A percentile compares a stretch with the other conserved stretches of the same genome.
Conservation (phyloP, 2,113 vertebrate species). For the Corvus moneduloides region DNA sequence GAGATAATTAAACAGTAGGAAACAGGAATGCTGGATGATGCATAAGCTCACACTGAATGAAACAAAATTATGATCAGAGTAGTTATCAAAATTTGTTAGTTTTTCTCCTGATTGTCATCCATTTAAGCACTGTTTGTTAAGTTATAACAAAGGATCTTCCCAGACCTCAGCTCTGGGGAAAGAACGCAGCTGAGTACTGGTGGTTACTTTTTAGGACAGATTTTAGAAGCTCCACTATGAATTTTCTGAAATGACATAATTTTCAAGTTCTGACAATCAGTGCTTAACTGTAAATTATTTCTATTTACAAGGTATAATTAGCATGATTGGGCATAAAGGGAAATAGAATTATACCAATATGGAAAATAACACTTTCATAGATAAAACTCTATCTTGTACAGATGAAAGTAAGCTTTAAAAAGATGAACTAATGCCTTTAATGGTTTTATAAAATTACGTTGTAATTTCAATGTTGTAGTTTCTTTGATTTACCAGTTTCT, state of each 20-base stretch:
- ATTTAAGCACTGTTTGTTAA: neutral
- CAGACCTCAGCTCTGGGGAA: neutral
- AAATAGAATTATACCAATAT: neutral
- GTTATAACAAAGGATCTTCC: neutral
- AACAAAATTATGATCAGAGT: neutral
- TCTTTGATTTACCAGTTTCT: neutral
- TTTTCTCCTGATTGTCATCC: neutral
- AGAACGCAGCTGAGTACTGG: neutral
- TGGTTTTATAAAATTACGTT: neutral
- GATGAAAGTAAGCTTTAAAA: constrained; percentile 15
- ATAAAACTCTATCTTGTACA: neutral
- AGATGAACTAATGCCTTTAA: neutral
- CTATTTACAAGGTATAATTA: constrained; percentile 30
- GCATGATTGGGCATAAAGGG: constrained; percentile 14
- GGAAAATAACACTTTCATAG: constrained; percentile 12
- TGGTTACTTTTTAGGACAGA: neutral
- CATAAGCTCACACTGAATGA: neutral
- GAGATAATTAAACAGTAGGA: neutral
- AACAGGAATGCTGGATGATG: neutral
- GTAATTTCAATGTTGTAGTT: neutral
- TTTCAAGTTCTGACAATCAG: constrained; percentile 9
- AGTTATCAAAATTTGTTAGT: neutral
- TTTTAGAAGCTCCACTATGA: neutral
- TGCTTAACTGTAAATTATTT: constrained; percentile 19
- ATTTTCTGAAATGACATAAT: neutral